A percentile compares a stretch with the other conserved stretches of the same genome.
Conservation (phyloP, 2,113 vertebrate genomes). For the human (Homo sapiens) region GRCh38 chr19:44874501-44875000, state of each 20-base stretch:
- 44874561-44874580: neutral
- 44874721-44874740: neutral
- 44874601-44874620: slow-evolving; percentile 76
- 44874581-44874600: slow-evolving; percentile 40
- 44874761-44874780: neutral
- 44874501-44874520: neutral
- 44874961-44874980: neutral
- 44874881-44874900: rapidly evolving
- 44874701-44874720: neutral
- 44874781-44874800: neutral
- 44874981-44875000: neutral
- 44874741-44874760: neutral
- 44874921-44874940: neutral
- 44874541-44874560: neutral
- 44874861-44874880: neutral
- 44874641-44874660: neutral
- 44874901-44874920: too few relatives aligned
- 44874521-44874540: neutral
- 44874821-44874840: neutral
- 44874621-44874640: neutral
- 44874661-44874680: neutral
- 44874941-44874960: rapidly evolving
- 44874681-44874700: neutral
- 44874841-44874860: too few relatives aligned
- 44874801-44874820: neutral